Conservation (phyloP, 2,113 vertebrate species). For the Indri indri region DNA sequence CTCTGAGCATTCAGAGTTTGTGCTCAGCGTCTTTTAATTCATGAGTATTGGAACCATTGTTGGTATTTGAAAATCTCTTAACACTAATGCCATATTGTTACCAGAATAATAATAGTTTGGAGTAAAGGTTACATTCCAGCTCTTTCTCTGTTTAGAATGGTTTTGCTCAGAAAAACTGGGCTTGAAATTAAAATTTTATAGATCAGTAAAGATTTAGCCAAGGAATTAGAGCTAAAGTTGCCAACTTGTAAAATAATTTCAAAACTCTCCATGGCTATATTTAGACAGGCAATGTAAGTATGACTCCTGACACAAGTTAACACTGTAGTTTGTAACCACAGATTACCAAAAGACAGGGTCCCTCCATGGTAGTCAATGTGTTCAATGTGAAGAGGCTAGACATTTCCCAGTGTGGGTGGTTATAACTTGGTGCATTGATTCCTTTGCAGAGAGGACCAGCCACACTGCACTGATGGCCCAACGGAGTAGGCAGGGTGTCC, state of each 20-base stretch:
- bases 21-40: not conserved
- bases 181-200: conserved; percentile 25
- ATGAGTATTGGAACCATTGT: not conserved
- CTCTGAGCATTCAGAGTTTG: not conserved
- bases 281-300: conserved; percentile 10
- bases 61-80: not conserved
- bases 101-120: conserved; percentile 5
- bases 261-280: not conserved
- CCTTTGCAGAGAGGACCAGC: not conserved
- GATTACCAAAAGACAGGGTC: not conserved
- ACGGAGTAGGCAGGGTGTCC: not conserved
- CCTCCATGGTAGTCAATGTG: not conserved
- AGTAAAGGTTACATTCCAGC: not conserved
- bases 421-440: not conserved
- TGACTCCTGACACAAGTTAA: not conserved
- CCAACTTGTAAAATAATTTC: conserved; percentile 4
- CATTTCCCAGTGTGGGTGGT: not conserved
- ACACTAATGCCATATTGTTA: not conserved
- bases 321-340: not conserved
- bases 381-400: not conserved
- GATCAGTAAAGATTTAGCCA: not conserved
- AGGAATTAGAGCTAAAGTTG: conserved; percentile 7
- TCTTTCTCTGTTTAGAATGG: not conserved
- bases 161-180: conserved; percentile 27
- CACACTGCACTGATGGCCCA: too few relatives aligned